Evolutionary conservation across 1,140 invertebrate species (phyloP).

Genomic region (Proctacanthus coquilletti): DNA sequence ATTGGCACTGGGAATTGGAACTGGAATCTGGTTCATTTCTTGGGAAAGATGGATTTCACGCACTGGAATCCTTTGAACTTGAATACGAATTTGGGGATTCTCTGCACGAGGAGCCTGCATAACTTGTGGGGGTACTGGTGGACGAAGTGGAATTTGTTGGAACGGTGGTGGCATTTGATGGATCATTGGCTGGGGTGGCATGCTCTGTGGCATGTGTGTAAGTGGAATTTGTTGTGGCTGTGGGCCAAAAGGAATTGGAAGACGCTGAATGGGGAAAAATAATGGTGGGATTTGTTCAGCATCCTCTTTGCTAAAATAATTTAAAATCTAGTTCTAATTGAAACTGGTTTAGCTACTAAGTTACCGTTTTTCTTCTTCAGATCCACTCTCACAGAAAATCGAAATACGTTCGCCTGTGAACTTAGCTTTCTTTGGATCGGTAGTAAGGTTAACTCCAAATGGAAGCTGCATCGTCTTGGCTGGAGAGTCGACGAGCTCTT

Average conservation of each 20-base stretch:
- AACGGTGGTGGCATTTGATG: conserved; percentile 20
- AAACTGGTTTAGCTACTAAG: conserved; percentile 11
- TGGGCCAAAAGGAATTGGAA: conserved; percentile 26
- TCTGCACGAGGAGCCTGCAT: conserved; percentile 30
- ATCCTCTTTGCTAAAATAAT: conserved; percentile 14
- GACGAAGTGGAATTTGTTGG: conserved; percentile 26
- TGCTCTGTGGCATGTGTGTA: conserved; percentile 29
- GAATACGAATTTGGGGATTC: conserved; percentile 25
- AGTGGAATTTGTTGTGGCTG: conserved; percentile 27
- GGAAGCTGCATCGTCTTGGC: conserved; percentile 44
- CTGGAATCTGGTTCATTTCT: conserved; percentile 23
- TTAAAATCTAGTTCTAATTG: conserved; percentile 15
- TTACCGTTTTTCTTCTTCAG: conserved; percentile 34
- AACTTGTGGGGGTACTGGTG: conserved; percentile 27
- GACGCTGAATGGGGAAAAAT: conserved; percentile 28
- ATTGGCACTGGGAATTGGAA: conserved; percentile 14
- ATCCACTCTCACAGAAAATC: conserved; percentile 69
- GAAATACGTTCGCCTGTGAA: conserved; percentile 70
- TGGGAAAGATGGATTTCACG: conserved; percentile 23
- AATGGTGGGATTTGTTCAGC: conserved; percentile 23
- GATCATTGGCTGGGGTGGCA: conserved; percentile 23
- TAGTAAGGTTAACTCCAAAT: conserved; percentile 51
- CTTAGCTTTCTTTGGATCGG: conserved; percentile 52
- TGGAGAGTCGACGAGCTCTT: conserved; percentile 63
- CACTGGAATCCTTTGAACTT: conserved; percentile 28